Evolutionary conservation across 2,797 vertebrate genomes (phyloP), one percentile per base, ranked within the genome.

Genomic region (Anniella stebbinsi): DNA sequence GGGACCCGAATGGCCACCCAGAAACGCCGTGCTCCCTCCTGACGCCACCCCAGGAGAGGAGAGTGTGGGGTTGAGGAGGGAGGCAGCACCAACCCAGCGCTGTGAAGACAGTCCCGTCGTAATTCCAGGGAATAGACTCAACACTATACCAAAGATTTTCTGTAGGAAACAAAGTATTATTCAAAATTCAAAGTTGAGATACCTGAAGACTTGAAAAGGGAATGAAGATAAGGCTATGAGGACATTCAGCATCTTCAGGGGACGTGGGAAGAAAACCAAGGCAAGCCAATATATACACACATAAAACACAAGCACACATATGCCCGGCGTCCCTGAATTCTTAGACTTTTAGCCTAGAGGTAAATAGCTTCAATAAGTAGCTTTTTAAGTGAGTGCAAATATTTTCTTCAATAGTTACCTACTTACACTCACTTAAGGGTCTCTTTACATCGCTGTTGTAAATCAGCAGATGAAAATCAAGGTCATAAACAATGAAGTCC

Each of bases 361-460:
- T 33, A 77, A 90, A 87, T 76, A 76, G 51, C 72, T 90, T 84
- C 54, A 54, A 77, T 70, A 45, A 75, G 72, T 33, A 82, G 80
- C 7, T 82, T 83, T 87, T 82, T 76, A 76, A 90, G 86, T 36
- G 80, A 78, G 85, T 83, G 63, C 60, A 90, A 90, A 90, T 90
- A 84, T 90, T 90, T 87, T 87, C 72, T 84, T 90, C 87, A 90
- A 90, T 90, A 76, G 85, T 76, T 77, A 45, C 48, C 70, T 75
- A 83, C 86, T 90, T 90, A 87, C 63, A 77, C 80, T 87, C 48
- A 87, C 73, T 90, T 90, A 77, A 83, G 63, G 80, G 86, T 54
- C 78, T 90, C 86, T 87, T 90, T 84, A 90, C 80, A 90, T 78
- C 30, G 33, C 85, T 83, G 80, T 45, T 90, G 89, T 90, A 87